Conservation (phyloP, 37 sponge, comb jelly and placozoan species). For the Corticium candelabrum region DNA sequence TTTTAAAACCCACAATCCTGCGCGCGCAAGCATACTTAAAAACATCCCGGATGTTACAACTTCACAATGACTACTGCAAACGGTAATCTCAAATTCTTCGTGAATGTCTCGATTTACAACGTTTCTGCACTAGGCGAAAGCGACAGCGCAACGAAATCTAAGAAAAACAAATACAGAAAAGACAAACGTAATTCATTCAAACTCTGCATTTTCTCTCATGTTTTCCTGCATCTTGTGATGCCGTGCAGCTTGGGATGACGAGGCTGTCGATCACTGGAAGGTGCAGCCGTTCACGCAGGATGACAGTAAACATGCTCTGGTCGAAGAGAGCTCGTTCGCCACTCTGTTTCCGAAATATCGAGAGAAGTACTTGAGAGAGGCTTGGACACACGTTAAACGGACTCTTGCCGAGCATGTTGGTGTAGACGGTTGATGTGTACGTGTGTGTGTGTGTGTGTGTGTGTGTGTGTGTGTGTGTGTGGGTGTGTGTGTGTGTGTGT, state of each 20-base stretch:
- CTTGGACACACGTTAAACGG: slow-evolving; percentile 74
- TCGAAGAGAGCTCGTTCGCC: slow-evolving; percentile 95
- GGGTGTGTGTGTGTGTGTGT: too few species aligned
- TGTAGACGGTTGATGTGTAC: slow-evolving; percentile 28
- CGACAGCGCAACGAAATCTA: slow-evolving; percentile 6
- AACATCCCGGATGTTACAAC: too few species aligned
- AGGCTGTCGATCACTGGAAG: slow-evolving; percentile 85
- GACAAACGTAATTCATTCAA: slow-evolving; percentile 51
- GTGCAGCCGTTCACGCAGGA: slow-evolving; percentile 79
- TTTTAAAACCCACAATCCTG: too few species aligned
- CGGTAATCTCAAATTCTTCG: too few species aligned
- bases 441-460: not conserved
- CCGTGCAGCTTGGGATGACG: slow-evolving; percentile 73
- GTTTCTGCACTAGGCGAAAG: too few species aligned
- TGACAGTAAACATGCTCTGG: slow-evolving; percentile 62
- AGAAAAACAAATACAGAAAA: slow-evolving; percentile 62
- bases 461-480: slow-evolving; percentile 19
- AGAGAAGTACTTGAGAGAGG: slow-evolving; percentile 85
- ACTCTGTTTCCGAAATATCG: slow-evolving; percentile 96
- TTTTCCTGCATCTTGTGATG: not conserved
- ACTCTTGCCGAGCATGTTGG: slow-evolving; percentile 14
- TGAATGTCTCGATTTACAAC: too few species aligned
- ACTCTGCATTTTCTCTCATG: not conserved
- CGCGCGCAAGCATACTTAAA: too few species aligned
- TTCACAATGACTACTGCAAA: too few species aligned